Evolutionary conservation across 2,888 invertebrate species (phyloP).

Genomic region (Linyphia triangularis): DNA sequence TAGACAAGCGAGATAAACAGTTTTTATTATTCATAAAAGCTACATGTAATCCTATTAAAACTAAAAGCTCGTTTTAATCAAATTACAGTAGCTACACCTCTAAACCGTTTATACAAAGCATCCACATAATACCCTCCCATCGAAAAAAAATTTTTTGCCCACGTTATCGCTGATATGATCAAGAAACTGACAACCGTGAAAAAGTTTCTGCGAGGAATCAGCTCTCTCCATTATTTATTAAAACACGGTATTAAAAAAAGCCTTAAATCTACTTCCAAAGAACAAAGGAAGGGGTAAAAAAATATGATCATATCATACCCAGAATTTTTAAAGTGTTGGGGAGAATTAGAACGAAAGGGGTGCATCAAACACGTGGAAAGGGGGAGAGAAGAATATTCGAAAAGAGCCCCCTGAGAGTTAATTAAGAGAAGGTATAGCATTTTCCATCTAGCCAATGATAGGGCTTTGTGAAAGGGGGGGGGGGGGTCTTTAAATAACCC

Average conservation of each 20-base stretch:
- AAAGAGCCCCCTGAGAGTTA: slow-evolving; percentile 61
- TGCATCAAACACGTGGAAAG: neutral
- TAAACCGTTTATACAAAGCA: neutral
- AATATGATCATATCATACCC: slow-evolving; percentile 30
- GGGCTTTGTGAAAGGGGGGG: slow-evolving; percentile 15
- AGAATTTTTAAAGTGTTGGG: neutral
- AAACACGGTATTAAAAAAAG: slow-evolving; percentile 3
- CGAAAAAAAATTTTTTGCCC: slow-evolving; percentile 29
- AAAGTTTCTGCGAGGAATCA: neutral
- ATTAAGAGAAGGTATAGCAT: slow-evolving; percentile 69
- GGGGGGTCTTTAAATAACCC: slow-evolving; percentile 55
- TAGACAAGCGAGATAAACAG: too few relatives aligned
- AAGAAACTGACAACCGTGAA: slow-evolving; percentile 45
- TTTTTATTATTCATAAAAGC: neutral
- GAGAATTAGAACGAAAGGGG: neutral
- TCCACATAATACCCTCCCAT: neutral
- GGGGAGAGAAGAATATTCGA: neutral
- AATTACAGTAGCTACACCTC: neutral
- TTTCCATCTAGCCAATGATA: slow-evolving; percentile 42
- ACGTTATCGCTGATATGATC: slow-evolving; percentile 13
- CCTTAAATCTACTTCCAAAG: neutral
- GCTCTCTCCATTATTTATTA: neutral
- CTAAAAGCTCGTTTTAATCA: neutral
- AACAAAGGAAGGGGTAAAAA: neutral
- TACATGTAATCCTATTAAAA: neutral